Percentiles rank a stretch among this genome's conserved stretches.
Evolutionary conservation across 2,113 vertebrate genomes (phyloP).

Genomic region (Atherinomorus stipes): DNA sequence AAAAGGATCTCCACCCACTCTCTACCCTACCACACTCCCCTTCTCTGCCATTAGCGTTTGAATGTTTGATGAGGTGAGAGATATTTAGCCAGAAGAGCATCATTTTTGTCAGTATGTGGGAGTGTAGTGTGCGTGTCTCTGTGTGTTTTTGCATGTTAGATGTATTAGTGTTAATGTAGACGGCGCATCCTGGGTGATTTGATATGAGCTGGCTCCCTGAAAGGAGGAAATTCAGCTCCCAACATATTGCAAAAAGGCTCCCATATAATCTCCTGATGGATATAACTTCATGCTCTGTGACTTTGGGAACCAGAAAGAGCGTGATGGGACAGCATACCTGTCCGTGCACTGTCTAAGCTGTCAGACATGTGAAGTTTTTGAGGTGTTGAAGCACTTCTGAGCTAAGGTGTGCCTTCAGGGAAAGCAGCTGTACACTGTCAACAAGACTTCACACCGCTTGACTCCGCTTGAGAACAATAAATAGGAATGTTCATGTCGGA

Average conservation of each 20-base stretch:
- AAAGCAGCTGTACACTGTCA: conserved; percentile 47
- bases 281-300: conserved; percentile 12
- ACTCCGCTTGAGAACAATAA: conserved; percentile 31
- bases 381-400: conserved; percentile 37
- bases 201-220: conserved; percentile 3
- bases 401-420: conserved; percentile 50
- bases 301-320: conserved; percentile 4
- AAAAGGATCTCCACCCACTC: conserved; percentile 36
- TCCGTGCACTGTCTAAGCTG: conserved; percentile 25
- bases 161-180: conserved; percentile 40
- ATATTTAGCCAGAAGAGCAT: conserved; percentile 44
- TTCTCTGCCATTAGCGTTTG: conserved; percentile 49
- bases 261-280: not conserved
- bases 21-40: conserved; percentile 45
- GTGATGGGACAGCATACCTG: conserved; percentile 14
- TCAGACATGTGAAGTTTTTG: conserved; percentile 36
- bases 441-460: conserved; percentile 37
- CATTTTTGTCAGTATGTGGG: conserved; percentile 31
- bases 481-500: conserved; percentile 33
- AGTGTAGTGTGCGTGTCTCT: conserved; percentile 23
- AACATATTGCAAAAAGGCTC: not conserved
- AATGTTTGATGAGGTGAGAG: conserved; percentile 62
- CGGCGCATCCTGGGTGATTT: conserved; percentile 15
- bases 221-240: conserved; percentile 19
- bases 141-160: conserved; percentile 22